Base-by-base conservation (phyloP, 2,888 invertebrate genomes). In the Argynnis bischoffii region DNA sequence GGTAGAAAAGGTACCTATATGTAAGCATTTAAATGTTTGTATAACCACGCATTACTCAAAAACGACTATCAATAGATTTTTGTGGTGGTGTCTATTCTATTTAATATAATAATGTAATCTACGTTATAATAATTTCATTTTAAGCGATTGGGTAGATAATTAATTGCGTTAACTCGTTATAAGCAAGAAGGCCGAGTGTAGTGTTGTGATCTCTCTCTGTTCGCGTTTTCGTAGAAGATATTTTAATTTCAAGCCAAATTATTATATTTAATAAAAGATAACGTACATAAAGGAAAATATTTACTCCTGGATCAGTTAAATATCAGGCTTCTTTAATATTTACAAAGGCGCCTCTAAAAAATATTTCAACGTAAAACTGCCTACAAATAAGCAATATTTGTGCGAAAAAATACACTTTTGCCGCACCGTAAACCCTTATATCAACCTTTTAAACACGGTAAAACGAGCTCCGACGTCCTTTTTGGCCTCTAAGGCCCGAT, bases 381-480 rank as follows among this genome's bases (percentile, higher is more conserved):
- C 73, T 70, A 76, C 77, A 77, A 76, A 77, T 77, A 76, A 76
- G 75, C 75, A 74, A 76, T 76, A 76, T 77, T 77, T 74, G 75
- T 72, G 72, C 64, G 70, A 71, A 74, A 74, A 75, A 74, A 75
- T 74, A 73, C 67, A 73, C 73, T 75, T 77, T 70, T 69, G 71
- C 55, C 66, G 63, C 59, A 66, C 66, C 72, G 72, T 75, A 75
- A 75, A 76, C 68, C 75, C 75, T 69, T 78, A 75, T 75, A 78
- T 79, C 77, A 77, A 76, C 73, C 76, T 77, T 77, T 77, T 78
- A 79, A 78, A 75, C 73, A 73, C 74, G 76, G 73, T 69, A 71
- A 74, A 76, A 76, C 74, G 74, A 69, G 74, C 76, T 72, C 69
- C 72, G 72, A 69, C 55, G 71, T 74, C 76, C 74, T 77, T 75